phyloP scores from a whole-genome alignment of 2,888 invertebrate species.

The Acrobasis consociella region DNA sequence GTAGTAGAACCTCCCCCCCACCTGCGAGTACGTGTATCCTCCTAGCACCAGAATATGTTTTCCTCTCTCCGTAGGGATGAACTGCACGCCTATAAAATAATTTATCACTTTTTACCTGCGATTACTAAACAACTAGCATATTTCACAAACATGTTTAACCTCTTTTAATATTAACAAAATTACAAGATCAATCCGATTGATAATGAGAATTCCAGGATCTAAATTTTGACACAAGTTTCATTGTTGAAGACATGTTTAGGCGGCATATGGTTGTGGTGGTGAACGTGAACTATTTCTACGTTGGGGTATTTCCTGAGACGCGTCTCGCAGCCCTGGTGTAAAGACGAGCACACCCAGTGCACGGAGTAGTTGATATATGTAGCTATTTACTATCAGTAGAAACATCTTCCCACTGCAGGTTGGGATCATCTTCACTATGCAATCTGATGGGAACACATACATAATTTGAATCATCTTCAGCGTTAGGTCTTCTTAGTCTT shows the following conservation, averaged over 20 bases:
- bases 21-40: conserved; percentile 77
- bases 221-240: conserved; percentile 7
- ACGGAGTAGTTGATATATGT: conserved; percentile 37
- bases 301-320: conserved; percentile 32
- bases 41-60: conserved; percentile 74
- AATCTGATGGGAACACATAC: neutral
- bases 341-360: conserved; percentile 28
- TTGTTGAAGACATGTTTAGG: conserved; percentile 1
- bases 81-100: conserved; percentile 40
- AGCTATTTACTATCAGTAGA: conserved; percentile 36
- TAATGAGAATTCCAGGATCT: neutral
- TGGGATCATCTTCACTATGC: conserved; percentile 24
- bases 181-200: neutral
- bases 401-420: conserved; percentile 24
- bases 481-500: too few species aligned
- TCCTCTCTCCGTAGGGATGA: conserved; percentile 78
- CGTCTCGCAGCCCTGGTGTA: conserved; percentile 37
- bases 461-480: neutral
- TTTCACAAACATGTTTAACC: too few species aligned
- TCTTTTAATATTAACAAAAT: too few species aligned
- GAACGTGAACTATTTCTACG: conserved; percentile 30
- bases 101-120: too few species aligned
- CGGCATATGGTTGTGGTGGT: conserved; percentile 33
- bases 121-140: too few species aligned
- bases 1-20: conserved; percentile 77